Conservation (phyloP, 2,113 vertebrate genomes). For the Grammomys surdaster region DNA sequence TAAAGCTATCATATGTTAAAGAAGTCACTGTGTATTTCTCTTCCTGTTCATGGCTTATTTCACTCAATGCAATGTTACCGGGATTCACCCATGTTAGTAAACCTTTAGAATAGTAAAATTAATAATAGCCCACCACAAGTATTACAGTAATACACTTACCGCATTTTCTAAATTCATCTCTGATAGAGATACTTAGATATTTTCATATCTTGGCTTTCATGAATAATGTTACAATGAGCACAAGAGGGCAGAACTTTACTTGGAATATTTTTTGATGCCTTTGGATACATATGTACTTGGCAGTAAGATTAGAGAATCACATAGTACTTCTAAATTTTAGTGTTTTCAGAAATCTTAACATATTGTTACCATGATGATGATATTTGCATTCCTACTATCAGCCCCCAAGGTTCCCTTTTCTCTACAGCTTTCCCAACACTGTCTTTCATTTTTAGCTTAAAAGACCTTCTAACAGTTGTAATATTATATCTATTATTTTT, state of each 20-base stretch:
- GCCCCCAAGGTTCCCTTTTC: neutral
- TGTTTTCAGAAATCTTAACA: neutral
- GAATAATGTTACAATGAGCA: neutral
- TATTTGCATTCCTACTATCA: neutral
- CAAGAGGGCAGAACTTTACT: no score
- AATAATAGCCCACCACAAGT: neutral
- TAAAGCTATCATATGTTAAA: neutral
- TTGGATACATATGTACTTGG: neutral
- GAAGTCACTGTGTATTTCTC: neutral
- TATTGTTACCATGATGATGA: neutral
- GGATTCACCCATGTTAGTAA: neutral
- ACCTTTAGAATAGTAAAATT: neutral
- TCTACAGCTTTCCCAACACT: neutral
- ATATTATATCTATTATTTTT: neutral
- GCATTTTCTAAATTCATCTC: neutral
- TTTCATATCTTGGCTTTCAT: neutral
- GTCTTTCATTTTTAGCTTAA: neutral
- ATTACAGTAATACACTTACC: no score
- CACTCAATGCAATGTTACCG: neutral
- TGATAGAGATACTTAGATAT: neutral
- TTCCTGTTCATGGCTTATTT: neutral
- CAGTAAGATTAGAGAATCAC: neutral
- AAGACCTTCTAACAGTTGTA: neutral
- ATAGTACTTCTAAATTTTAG: neutral
- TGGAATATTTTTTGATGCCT: neutral